Conservation (phyloP, 1,140 invertebrate species). For the Leguminivora glycinivorella region DNA sequence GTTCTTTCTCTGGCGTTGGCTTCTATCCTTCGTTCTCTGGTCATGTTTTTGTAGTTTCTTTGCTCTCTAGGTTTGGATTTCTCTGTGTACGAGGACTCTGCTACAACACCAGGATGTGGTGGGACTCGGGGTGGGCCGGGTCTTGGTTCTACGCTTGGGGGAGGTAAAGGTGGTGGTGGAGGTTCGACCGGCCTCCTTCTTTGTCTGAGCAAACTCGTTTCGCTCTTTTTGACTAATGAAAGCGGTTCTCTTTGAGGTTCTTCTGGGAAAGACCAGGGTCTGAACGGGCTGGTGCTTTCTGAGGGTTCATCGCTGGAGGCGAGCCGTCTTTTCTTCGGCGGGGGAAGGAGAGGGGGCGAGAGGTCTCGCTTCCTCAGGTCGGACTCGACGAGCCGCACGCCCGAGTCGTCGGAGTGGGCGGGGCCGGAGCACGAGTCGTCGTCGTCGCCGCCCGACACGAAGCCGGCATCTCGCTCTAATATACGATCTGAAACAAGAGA, state of each 20-base stretch:
- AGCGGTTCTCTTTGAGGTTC: conserved; percentile 61
- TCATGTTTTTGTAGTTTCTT: conserved; percentile 97
- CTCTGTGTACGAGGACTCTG: conserved; percentile 42
- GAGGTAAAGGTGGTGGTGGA: conserved; percentile 42
- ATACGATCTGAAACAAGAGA: conserved; percentile 74
- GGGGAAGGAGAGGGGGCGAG: conserved; percentile 84
- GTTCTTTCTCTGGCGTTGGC: conserved; percentile 95
- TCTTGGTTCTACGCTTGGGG: conserved; percentile 46
- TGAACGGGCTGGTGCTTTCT: conserved; percentile 65
- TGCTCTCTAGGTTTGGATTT: conserved; percentile 81
- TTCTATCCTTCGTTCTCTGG: conserved; percentile 92
- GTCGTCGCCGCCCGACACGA: conserved; percentile 86
- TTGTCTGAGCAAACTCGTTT: conserved; percentile 63
- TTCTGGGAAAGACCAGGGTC: conserved; percentile 76
- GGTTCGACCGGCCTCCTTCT: conserved; percentile 58
- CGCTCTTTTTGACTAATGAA: conserved; percentile 62
- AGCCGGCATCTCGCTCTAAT: conserved; percentile 83
- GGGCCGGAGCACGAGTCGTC: conserved; percentile 83
- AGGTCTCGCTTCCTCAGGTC: conserved; percentile 86
- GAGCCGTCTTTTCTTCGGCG: conserved; percentile 84
- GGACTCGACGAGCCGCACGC: conserved; percentile 83
- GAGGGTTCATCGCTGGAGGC: conserved; percentile 66
- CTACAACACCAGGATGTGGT: conserved; percentile 74
- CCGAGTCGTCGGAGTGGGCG: conserved; percentile 87
- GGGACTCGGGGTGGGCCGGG: conserved; percentile 78